These are phyloP conservation scores for Hymenochirus boettgeri DNA, from an alignment of 2,113 vertebrate genomes.

Conservation along the genomic window DNA sequence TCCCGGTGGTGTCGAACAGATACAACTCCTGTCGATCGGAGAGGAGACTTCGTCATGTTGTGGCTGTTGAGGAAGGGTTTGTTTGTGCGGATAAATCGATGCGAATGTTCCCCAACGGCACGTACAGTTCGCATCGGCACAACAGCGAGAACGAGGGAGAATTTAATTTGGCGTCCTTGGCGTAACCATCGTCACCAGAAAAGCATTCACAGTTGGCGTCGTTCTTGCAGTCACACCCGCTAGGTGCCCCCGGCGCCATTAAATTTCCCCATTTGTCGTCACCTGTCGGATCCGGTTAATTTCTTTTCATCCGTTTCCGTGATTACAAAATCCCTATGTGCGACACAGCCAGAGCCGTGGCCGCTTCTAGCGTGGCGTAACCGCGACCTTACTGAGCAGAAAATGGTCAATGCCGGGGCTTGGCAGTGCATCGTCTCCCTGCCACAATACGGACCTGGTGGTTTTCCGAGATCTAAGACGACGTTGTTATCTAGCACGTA, in stretches of 20 bases:
- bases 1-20: slow-evolving; percentile 89
- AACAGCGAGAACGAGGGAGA: slow-evolving; percentile 84
- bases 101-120: slow-evolving; percentile 89
- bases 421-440: slow-evolving; percentile 94
- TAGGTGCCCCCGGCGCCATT: slow-evolving; percentile 84
- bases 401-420: slow-evolving; percentile 97
- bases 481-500: slow-evolving; percentile 95
- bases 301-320: slow-evolving; percentile 95
- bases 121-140: slow-evolving; percentile 88
- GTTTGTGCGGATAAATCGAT: slow-evolving; percentile 92
- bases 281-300: slow-evolving; percentile 93
- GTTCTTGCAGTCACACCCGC: slow-evolving; percentile 94
- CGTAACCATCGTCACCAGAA: slow-evolving; percentile 91
- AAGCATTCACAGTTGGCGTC: slow-evolving; percentile 97
- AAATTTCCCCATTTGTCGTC: slow-evolving; percentile 91
- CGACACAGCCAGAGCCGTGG: slow-evolving; percentile 84
- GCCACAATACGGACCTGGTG: slow-evolving; percentile 95
- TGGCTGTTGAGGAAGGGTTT: slow-evolving; percentile 87
- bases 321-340: slow-evolving; percentile 89
- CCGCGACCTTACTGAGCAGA: slow-evolving; percentile 87
- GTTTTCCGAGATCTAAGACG: slow-evolving; percentile 94
- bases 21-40: slow-evolving; percentile 94
- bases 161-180: slow-evolving; percentile 91
- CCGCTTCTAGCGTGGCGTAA: slow-evolving; percentile 92
- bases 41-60: slow-evolving; percentile 91